Percentiles rank a stretch among this genome's conserved stretches.
phyloP scores from a whole-genome alignment of 2,888 invertebrate genomes.

The Mechanitis mazaeus region DNA sequence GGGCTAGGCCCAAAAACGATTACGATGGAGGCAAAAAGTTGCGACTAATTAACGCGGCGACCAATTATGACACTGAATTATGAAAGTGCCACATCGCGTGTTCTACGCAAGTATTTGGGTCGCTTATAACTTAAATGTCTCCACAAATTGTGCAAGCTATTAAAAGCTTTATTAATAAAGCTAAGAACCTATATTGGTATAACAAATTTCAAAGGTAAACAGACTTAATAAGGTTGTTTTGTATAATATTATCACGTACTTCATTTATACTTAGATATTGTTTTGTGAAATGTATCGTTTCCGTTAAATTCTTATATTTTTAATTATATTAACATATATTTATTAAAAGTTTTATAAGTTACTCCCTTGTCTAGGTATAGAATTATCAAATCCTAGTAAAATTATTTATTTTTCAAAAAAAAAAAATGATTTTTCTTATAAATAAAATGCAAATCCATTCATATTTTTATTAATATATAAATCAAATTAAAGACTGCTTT shows the following conservation, averaged over 20 bases:
- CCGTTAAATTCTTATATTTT: slow-evolving; percentile 4
- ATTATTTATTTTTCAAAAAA: too few species aligned
- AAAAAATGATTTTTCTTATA: too few species aligned
- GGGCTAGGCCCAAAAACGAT: slow-evolving; percentile 22
- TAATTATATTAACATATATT: not conserved
- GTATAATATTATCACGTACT: slow-evolving; percentile 18
- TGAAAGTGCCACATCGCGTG: slow-evolving; percentile 57
- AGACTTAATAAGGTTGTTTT: slow-evolving; percentile 20
- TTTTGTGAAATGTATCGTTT: slow-evolving; percentile 11
- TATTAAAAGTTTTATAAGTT: not conserved
- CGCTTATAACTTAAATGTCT: slow-evolving; percentile 21
- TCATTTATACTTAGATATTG: slow-evolving; percentile 16
- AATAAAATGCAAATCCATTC: too few species aligned
- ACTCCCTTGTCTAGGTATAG: too few species aligned
- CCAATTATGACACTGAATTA: slow-evolving; percentile 63
- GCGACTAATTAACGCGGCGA: slow-evolving; percentile 47
- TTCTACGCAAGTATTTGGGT: slow-evolving; percentile 35
- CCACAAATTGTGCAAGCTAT: not conserved
- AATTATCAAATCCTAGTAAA: too few species aligned
- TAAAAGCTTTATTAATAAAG: slow-evolving; percentile 9
- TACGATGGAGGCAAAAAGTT: slow-evolving; percentile 34
- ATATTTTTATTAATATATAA: too few species aligned
- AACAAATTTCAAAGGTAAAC: slow-evolving; percentile 7
- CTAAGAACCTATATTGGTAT: slow-evolving; percentile 5
- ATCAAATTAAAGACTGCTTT: too few species aligned